These are phyloP conservation scores for Trichomycterus rosablanca DNA, from an alignment of 2,113 vertebrate genomes.

Conservation along the genomic window DNA sequence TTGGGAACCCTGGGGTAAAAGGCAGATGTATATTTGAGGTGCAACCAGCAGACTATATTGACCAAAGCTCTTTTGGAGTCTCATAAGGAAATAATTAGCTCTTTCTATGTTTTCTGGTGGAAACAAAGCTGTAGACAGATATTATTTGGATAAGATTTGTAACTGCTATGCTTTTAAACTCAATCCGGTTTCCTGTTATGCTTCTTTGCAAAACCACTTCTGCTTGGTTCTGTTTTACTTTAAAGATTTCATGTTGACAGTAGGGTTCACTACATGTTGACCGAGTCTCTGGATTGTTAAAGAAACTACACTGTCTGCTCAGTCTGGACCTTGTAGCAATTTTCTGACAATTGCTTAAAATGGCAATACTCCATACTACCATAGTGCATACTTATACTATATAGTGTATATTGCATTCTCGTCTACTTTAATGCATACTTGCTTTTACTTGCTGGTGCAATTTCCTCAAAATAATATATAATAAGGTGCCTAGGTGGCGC, in stretches of 20 bases:
- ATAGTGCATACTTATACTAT: too few species aligned
- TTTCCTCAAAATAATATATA: too few species aligned
- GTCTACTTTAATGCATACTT: too few species aligned
- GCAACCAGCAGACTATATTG: slow-evolving; percentile 1
- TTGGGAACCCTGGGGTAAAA: slow-evolving; percentile 25
- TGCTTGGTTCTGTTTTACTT: background rate
- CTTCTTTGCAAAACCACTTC: slow-evolving; percentile 15
- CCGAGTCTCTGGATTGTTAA: slow-evolving; percentile 11
- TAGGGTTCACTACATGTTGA: background rate
- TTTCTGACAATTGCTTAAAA: too few species aligned
- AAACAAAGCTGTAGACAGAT: slow-evolving; percentile 1
- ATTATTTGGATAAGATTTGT: background rate
- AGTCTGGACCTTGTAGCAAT: too few species aligned
- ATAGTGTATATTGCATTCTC: too few species aligned
- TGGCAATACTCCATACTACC: too few species aligned
- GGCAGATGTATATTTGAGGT: slow-evolving; percentile 21
- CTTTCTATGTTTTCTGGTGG: slow-evolving; percentile 7
- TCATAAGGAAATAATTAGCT: slow-evolving; percentile 26
- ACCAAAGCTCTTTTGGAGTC: slow-evolving; percentile 1
- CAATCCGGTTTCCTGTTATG: slow-evolving; percentile 19
- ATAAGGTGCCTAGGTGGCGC: too few species aligned
- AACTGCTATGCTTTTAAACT: background rate
- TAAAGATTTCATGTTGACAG: too few species aligned
- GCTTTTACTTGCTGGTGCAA: too few species aligned
- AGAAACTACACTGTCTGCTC: background rate